Conservation (phyloP, 1,140 invertebrate genomes). For the Anastrepha ludens region DNA sequence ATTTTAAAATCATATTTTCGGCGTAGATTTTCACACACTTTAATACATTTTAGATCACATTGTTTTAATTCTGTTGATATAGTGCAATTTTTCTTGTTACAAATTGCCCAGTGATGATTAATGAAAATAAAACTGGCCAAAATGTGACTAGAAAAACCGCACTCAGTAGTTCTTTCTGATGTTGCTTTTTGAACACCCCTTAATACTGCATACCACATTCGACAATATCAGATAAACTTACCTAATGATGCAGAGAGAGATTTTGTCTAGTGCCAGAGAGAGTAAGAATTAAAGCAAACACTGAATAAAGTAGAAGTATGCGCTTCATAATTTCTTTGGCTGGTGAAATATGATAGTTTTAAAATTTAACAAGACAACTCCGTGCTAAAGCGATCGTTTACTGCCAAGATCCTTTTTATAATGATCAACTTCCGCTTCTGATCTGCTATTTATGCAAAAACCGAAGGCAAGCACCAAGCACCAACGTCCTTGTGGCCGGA, state of each 20-base stretch:
- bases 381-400: too few species aligned
- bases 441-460: too few species aligned
- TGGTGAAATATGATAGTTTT: too few species aligned
- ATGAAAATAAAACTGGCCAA: conserved; percentile 66
- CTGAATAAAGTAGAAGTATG: conserved; percentile 63
- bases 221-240: conserved; percentile 73
- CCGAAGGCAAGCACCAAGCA: too few species aligned
- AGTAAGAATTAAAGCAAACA: conserved; percentile 56
- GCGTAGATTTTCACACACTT: neutral
- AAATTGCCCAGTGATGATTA: conserved; percentile 73
- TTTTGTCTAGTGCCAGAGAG: too few species aligned
- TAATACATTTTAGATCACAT: neutral
- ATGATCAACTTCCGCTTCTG: too few species aligned
- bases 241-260: conserved; percentile 68
- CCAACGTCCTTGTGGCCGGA: too few species aligned
- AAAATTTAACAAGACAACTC: too few species aligned
- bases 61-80: neutral
- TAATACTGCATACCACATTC: neutral
- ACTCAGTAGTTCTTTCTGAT: neutral
- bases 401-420: too few species aligned
- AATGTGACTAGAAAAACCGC: conserved; percentile 61
- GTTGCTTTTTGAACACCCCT: neutral
- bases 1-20: conserved; percentile 68
- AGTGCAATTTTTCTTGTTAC: conserved; percentile 65
- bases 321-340: too few species aligned